Evolutionary conservation across 2,888 invertebrate species (phyloP).

Genomic region (Cryptophagus acutangulus): DNA sequence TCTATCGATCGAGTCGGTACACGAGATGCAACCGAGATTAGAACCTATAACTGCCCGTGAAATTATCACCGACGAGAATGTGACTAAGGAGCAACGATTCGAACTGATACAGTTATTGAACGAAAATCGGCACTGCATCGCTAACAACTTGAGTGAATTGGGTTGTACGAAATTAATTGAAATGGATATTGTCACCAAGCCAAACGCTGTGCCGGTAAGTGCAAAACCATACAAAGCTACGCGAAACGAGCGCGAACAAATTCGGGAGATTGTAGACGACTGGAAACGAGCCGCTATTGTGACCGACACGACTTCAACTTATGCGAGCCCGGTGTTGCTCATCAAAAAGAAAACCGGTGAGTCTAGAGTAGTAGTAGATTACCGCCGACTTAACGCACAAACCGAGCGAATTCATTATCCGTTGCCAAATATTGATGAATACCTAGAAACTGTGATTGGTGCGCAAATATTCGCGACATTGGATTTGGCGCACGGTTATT

Average conservation of each 20-base stretch:
- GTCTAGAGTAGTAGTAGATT: constrained; percentile 21
- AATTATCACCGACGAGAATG: neutral
- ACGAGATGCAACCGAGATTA: neutral
- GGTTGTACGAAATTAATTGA: constrained; percentile 15
- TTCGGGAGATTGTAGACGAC: constrained; percentile 15
- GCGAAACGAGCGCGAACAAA: constrained; percentile 13
- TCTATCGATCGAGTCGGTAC: no score
- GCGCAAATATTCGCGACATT: constrained; percentile 11
- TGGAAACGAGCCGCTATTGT: constrained; percentile 16
- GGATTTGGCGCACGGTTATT: constrained; percentile 16
- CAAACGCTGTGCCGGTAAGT: constrained; percentile 10
- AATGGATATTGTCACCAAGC: constrained; percentile 14
- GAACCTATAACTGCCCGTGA: neutral
- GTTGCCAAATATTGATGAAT: constrained; percentile 16
- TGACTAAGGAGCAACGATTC: neutral
- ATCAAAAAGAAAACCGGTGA: constrained; percentile 20
- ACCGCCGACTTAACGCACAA: constrained; percentile 17
- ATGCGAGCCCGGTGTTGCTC: constrained; percentile 17
- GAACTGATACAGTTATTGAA: constrained; percentile 8
- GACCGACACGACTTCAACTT: constrained; percentile 19
- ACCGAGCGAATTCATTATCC: constrained; percentile 16
- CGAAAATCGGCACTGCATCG: constrained; percentile 14
- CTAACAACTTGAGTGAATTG: constrained; percentile 12
- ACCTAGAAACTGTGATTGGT: constrained; percentile 10
- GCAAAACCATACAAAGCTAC: constrained; percentile 14